phyloP scores from a whole-genome alignment of 2,888 invertebrate genomes.

The Aspidiotus rigidus region DNA sequence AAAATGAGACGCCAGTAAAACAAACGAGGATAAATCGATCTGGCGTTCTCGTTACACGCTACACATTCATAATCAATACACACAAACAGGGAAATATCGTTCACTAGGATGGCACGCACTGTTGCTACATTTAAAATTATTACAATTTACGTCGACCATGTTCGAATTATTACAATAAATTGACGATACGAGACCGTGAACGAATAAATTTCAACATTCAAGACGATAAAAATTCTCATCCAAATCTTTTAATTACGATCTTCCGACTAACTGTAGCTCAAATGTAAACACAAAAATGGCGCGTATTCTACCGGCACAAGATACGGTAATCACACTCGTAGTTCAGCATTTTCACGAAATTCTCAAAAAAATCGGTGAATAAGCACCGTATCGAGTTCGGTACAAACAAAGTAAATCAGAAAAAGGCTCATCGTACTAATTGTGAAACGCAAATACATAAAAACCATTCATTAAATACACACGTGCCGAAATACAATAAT shows the following conservation, averaged over 20 bases:
- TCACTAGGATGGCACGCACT: slow-evolving; percentile 20
- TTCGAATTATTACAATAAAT: no score
- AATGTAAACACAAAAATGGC: slow-evolving; percentile 33
- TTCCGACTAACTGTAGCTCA: background rate
- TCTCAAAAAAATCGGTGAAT: background rate
- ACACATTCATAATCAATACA: background rate
- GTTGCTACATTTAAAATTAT: slow-evolving; percentile 14
- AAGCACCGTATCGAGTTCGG: background rate
- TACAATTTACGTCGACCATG: slow-evolving; percentile 23
- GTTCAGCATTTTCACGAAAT: background rate
- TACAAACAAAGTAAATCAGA: background rate
- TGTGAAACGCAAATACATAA: background rate
- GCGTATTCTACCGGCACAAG: slow-evolving; percentile 26
- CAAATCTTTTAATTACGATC: background rate
- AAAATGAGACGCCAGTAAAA: no score
- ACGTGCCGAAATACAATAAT: slow-evolving; percentile 25
- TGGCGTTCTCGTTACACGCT: no score
- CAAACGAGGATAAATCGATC: no score
- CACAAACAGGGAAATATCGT: slow-evolving; percentile 22
- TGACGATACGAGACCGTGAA: background rate
- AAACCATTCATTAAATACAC: slow-evolving; percentile 9
- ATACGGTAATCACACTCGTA: background rate
- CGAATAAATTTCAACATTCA: background rate
- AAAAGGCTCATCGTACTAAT: background rate
- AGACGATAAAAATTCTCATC: background rate